phyloP scores from a whole-genome alignment of 1,140 invertebrate genomes.

The Calliopsis andreniformis region DNA sequence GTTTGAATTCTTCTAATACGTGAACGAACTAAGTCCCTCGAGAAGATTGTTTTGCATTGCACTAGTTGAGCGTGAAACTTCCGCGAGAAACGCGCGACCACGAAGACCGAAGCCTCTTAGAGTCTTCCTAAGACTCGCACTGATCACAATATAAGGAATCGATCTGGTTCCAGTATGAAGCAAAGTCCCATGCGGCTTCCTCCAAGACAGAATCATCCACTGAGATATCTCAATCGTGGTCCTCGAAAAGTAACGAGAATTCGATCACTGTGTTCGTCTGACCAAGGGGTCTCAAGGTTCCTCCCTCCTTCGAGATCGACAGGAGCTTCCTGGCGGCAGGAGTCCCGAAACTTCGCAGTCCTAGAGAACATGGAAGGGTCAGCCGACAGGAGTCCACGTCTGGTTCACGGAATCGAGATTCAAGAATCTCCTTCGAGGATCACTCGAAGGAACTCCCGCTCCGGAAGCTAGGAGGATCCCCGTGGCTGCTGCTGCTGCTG shows the following conservation, averaged over 20 bases:
- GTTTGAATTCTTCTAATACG: too few relatives aligned
- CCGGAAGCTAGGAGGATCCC: constrained; percentile 55
- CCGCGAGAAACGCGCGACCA: background rate
- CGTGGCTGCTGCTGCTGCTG: constrained; percentile 56
- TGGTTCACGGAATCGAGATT: background rate
- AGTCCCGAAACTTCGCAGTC: background rate
- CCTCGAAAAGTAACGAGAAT: too few relatives aligned
- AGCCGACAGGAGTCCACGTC: background rate
- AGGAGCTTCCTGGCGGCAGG: background rate
- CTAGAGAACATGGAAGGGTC: background rate
- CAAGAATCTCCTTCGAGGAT: constrained; percentile 41
- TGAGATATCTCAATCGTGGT: too few relatives aligned
- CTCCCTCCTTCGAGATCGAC: background rate
- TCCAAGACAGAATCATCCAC: too few relatives aligned
- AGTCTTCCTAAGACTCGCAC: too few relatives aligned
- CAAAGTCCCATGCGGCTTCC: too few relatives aligned
- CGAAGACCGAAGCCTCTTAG: too few relatives aligned
- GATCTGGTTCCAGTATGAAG: too few relatives aligned
- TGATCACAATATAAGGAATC: too few relatives aligned
- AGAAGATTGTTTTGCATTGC: background rate
- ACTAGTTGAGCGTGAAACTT: constrained; percentile 16
- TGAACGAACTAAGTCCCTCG: too few relatives aligned
- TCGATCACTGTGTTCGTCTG: too few relatives aligned
- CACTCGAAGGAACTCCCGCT: constrained; percentile 34
- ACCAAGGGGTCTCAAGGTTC: too few relatives aligned